Base-by-base conservation (phyloP, 2,888 invertebrate genomes). In the Eupithecia exiguata region DNA sequence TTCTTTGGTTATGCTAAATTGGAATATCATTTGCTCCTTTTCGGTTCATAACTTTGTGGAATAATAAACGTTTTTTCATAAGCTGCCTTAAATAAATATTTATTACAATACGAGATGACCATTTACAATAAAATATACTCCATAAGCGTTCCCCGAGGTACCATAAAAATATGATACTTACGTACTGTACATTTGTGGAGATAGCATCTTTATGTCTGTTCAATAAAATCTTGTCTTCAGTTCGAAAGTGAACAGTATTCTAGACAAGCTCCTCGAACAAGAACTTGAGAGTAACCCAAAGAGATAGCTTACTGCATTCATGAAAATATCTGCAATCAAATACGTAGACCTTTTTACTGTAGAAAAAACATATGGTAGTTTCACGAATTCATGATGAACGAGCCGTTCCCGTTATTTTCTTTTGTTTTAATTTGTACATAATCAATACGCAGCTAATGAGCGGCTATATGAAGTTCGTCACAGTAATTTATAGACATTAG, bases 151-250 rank as follows among this genome's bases (percentile, higher is more conserved):
- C 58, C 58, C 25, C 5, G 58, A 25, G 25, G 25, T 25, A 21
- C 25, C 25, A 25, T 58, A 58, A 58, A 21, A 58, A 58, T 53
- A 53, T 25, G 0, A 25, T 58, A 25, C 58, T 5, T 30, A 30
- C 4, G 30, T 30, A 30, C 30, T 58, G 58, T 58, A 25, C 14
- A 58, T 58, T 53, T 53, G 21, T 25, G 58, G 25, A 58, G n/a
- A 21, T 68, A 35, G 10, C 63, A 68, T 68, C 63, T 74, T 74
- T 74, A 70, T 70, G 53, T 68, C 53, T 53, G 68, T 74, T 68
- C 74, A 74, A 74, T 74, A 74, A 74, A 74, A 74, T 74, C 74
- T n/a, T 70, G 68, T 74, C 70, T 70, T 68, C 70, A 69, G 70
- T 53, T 63, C 25, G 63, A 74, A 74, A 71, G 74, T 74, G 74